Evolutionary conservation across 2,888 invertebrate genomes (phyloP), one percentile per base, ranked within the genome.

Genomic region (Loripinus fragilis): DNA sequence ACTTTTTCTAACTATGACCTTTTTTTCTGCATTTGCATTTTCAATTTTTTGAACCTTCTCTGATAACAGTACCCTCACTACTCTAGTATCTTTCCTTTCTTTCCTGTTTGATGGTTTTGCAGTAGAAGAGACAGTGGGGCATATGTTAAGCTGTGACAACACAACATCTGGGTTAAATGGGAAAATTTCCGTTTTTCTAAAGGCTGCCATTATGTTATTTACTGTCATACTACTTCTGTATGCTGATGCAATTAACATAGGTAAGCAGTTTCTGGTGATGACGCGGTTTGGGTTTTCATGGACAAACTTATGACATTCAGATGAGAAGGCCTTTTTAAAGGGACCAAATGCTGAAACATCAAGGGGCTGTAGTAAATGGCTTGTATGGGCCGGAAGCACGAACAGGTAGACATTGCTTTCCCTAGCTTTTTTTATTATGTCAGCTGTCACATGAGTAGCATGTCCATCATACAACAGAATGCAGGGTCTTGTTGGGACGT

Each of bases 381-480:
- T 78, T 15, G 41, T 66, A 35, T 78, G 74, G 2, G 71, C 64
- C 74, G 30, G 12, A 64, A 55, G 70, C n/a, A n/a, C n/a, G n/a
- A 71, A 78, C 20, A 68, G 25, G 25, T 72, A 42, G 15, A 71
- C 68, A 67, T 72, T 28, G 17, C 60, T 65, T n/a, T 33, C 28
- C 8, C 48, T 52, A 17, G 71, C 74, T 33, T 25, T 41, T 7
- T 78, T 35, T n/a, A 71, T 78, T 10, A 78, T 48, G 20, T 74
- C 68, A 15, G 30, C 20, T 25, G 41, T 71, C 10, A 78, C 70
- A 38, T 74, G 78, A 23, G 78, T 78, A 17, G 71, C 30, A 60
- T 74, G 71, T 8, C 71, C 74, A 64, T 74, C 74, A 68, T 74
- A 78, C 2, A 78, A 41, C 3, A 78, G 67, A 5, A 78, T 41